These are phyloP conservation scores for Nemoura dubitans DNA, from an alignment of 2,888 invertebrate species.

Conservation along the genomic window DNA sequence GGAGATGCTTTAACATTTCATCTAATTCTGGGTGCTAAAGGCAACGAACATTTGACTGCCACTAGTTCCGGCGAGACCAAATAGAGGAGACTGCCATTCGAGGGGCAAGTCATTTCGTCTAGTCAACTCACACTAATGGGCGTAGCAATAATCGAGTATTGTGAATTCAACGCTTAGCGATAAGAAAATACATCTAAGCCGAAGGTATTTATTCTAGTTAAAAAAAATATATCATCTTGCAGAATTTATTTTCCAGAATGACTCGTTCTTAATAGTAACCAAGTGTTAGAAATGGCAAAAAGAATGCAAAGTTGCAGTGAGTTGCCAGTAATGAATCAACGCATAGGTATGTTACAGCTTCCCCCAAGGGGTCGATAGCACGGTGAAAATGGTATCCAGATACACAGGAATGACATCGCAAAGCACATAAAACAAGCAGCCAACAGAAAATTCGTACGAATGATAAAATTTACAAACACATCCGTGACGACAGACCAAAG, in stretches of 20 bases:
- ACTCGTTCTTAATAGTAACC: neutral
- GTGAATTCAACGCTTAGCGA: neutral
- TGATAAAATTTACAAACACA: neutral
- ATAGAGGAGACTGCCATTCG: neutral
- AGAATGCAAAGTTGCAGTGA: neutral
- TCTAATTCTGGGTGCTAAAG: neutral
- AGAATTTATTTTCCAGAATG: constrained; percentile 12
- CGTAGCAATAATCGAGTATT: neutral
- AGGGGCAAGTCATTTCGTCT: neutral
- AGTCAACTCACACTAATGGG: neutral
- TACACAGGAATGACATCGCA: neutral
- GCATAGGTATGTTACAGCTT: neutral
- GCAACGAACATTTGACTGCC: neutral
- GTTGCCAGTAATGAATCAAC: neutral
- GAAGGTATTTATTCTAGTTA: constrained; percentile 17
- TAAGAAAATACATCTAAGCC: constrained; percentile 10
- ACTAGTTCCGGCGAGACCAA: neutral
- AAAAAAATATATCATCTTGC: constrained; percentile 20
- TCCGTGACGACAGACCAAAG: neutral
- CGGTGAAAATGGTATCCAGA: neutral
- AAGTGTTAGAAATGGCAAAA: neutral
- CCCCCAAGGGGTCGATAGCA: neutral
- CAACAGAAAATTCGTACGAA: neutral
- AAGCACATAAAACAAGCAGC: neutral
- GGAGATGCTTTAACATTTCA: neutral